phyloP scores from a whole-genome alignment of 2,888 invertebrate genomes.

The Chloroclystis v-ata region DNA sequence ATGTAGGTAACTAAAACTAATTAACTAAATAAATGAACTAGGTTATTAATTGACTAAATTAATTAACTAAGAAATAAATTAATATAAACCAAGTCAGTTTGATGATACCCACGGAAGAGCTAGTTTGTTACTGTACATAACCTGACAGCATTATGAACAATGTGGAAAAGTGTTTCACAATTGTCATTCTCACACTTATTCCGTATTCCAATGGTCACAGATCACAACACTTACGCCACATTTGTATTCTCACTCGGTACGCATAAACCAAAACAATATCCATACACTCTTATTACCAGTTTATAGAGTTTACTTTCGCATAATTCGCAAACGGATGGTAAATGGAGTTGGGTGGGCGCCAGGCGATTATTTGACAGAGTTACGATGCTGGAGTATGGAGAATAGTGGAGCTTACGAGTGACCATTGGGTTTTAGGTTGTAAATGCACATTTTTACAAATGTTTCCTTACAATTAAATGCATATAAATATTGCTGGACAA shows the following conservation, averaged over 20 bases:
- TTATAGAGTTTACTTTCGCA: conserved; percentile 32
- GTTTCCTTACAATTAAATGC: too few relatives aligned
- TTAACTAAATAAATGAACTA: too few relatives aligned
- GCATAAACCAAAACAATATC: conserved; percentile 15
- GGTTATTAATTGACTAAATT: too few relatives aligned
- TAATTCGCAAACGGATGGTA: conserved; percentile 10
- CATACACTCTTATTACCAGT: conserved; percentile 15
- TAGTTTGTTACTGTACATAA: too few relatives aligned
- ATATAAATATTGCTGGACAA: too few relatives aligned
- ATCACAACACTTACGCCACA: conserved; percentile 2
- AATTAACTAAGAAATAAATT: too few relatives aligned
- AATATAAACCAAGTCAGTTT: too few relatives aligned
- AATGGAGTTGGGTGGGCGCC: conserved; percentile 37
- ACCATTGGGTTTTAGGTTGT: not conserved
- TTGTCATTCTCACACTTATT: too few relatives aligned
- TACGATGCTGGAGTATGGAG: conserved; percentile 31
- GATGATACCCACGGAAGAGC: too few relatives aligned
- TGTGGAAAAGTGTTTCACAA: too few relatives aligned
- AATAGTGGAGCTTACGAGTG: not conserved
- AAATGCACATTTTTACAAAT: not conserved
- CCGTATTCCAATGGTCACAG: not conserved
- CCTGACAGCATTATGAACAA: too few relatives aligned
- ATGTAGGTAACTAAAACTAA: too few relatives aligned
- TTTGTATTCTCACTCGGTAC: conserved; percentile 15
- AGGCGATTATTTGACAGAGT: conserved; percentile 50